Conservation (phyloP, 2,113 vertebrate genomes). For the Phrynosoma platyrhinos region DNA sequence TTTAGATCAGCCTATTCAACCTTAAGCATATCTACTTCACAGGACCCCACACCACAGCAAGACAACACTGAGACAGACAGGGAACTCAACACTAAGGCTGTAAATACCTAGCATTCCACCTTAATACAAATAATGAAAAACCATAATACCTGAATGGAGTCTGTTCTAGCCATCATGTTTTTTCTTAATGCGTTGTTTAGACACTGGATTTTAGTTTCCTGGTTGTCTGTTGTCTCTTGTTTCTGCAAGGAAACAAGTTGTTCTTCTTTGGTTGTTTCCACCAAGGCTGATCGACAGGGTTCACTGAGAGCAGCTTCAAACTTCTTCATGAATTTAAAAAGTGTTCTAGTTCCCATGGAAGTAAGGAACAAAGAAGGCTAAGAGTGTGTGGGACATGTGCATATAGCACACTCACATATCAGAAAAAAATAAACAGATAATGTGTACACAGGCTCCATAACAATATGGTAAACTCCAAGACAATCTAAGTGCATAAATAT, state of each 20-base stretch:
- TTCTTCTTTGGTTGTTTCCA: constrained; percentile 82
- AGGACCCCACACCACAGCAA: neutral
- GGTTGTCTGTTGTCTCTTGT: constrained; percentile 57
- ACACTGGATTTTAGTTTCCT: constrained; percentile 79
- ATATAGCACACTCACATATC: too few relatives aligned
- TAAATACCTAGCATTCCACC: neutral
- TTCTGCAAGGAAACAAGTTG: constrained; percentile 77
- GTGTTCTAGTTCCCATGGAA: constrained; percentile 80
- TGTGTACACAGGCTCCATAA: neutral
- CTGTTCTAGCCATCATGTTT: constrained; percentile 72
- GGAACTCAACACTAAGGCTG: neutral
- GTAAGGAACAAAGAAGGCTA: neutral
- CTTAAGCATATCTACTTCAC: neutral
- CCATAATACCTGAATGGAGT: constrained; percentile 73
- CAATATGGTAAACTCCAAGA: neutral
- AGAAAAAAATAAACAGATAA: too few relatives aligned
- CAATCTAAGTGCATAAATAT: neutral
- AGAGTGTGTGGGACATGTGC: too few relatives aligned
- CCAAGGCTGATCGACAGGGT: constrained; percentile 82
- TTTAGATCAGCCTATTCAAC: neutral
- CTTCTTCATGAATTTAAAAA: constrained; percentile 97
- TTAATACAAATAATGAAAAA: constrained; percentile 17
- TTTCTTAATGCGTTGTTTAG: constrained; percentile 81
- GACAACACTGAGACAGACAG: neutral
- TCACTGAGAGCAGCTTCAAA: constrained; percentile 86